Evolutionary conservation across 2,888 invertebrate species (phyloP), one percentile per base, ranked within the genome.

Genomic region (Chrysomela aeneicollis): DNA sequence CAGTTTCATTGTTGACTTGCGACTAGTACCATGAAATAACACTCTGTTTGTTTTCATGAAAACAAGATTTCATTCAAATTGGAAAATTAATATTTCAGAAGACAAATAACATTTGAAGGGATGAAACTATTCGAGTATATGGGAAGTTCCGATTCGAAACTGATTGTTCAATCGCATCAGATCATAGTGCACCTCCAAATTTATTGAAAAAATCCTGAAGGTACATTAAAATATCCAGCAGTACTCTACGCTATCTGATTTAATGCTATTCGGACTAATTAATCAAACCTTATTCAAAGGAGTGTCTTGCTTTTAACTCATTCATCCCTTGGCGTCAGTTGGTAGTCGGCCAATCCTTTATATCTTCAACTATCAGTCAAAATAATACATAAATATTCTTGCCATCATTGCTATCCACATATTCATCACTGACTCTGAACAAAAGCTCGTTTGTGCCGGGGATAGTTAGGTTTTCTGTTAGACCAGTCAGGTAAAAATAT

Each of bases 401-500:
- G 10, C 42, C 46, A 15, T 42, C 42, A 42, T 15, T 42, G 15
- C 42, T 15, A n/a, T 57, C 47, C 57, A 17, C 46, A 17, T 22
- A 57, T 57, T 46, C 30, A 47, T 26, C 10, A 8, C 17, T 46
- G 22, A 26, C 15, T n/a, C 26, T 12, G 30, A 42, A 57, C 57
- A 30, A 57, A 57, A 37, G 57, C 18, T 17, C 15, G 26, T 57
- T 22, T 8, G 30, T 46, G 57, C 30, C 46, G 9, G 10, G 9
- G 47, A 57, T 18, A 46, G 57, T 46, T 57, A 54, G 1, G 32
- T 57, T 57, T 57, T 18, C 57, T 26, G 9, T 42, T 26, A 30
- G 57, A 57, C 37, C 19, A 55, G 35, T 50, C 69, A 69, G 69
- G 65, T 66, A 69, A 65, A 69, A 69, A 63, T 60, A 69, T 67